Conservation (phyloP, 2,797 vertebrate species). For the Coregonus ussuriensis region DNA sequence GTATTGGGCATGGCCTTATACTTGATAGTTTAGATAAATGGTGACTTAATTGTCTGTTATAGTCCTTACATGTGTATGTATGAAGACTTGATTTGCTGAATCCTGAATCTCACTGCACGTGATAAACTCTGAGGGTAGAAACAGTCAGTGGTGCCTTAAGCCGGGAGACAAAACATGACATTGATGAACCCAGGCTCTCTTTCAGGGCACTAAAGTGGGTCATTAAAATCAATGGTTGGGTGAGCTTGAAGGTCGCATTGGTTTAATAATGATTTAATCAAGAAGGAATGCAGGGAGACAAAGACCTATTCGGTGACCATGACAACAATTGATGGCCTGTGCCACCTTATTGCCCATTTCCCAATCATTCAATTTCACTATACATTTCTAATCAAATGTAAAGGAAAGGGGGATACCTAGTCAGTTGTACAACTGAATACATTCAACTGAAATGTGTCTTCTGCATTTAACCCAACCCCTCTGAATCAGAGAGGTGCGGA, state of each 20-base stretch:
- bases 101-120: not conserved
- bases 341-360: not conserved
- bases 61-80: not conserved
- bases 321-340: no score
- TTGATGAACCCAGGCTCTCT: conserved; percentile 33
- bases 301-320: not conserved
- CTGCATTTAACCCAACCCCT: no score
- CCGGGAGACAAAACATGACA: not conserved
- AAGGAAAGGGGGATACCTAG: no score
- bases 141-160: not conserved
- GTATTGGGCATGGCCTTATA: not conserved
- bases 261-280: not conserved
- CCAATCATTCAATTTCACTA: not conserved
- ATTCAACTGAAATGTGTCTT: no score
- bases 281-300: not conserved
- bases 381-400: not conserved
- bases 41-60: not conserved
- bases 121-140: not conserved
- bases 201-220: not conserved
- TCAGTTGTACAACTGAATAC: no score
- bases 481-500: no score
- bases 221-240: not conserved
- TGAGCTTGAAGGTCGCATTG: not conserved
- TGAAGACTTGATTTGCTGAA: not conserved
- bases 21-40: not conserved